Evolutionary conservation across 2,113 vertebrate genomes (phyloP).

Genomic region (Micromys minutus): DNA sequence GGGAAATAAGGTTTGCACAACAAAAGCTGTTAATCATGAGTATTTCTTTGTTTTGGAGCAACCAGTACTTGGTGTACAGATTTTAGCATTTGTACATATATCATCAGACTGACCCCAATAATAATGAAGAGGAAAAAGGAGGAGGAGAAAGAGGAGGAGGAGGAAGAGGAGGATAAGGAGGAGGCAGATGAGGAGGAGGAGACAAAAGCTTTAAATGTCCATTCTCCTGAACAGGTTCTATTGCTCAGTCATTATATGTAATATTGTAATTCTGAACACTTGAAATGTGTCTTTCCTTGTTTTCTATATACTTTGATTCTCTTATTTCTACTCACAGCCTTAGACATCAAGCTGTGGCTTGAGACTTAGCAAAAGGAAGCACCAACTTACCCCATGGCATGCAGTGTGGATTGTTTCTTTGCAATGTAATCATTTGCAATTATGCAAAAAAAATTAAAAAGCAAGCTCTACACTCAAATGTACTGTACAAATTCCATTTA

Average conservation of each 20-base stretch:
- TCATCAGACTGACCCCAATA: no score
- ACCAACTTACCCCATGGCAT: neutral
- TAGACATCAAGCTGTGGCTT: neutral
- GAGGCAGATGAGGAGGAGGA: neutral
- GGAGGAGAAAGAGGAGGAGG: no score
- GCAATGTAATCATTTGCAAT: slow-evolving; percentile 68
- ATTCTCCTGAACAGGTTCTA: neutral
- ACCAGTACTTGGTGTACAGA: no score
- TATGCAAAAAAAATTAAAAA: slow-evolving; percentile 67
- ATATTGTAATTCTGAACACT: neutral
- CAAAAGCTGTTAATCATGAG: no score
- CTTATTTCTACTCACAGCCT: neutral
- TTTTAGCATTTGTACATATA: no score
- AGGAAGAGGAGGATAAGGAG: neutral
- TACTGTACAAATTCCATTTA: slow-evolving; percentile 70
- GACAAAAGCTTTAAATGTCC: neutral
- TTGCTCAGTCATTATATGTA: neutral
- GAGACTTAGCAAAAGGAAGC: neutral
- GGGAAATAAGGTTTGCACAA: no score
- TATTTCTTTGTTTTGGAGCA: no score
- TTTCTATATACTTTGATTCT: neutral
- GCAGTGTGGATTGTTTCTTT: neutral
- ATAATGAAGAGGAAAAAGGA: neutral
- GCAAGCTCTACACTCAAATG: slow-evolving; percentile 58
- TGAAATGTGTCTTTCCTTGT: neutral